A percentile compares a stretch with the other conserved stretches of the same genome.
Evolutionary conservation across 2,797 vertebrate species (phyloP).

Genomic region (Lerista edwardsae): DNA sequence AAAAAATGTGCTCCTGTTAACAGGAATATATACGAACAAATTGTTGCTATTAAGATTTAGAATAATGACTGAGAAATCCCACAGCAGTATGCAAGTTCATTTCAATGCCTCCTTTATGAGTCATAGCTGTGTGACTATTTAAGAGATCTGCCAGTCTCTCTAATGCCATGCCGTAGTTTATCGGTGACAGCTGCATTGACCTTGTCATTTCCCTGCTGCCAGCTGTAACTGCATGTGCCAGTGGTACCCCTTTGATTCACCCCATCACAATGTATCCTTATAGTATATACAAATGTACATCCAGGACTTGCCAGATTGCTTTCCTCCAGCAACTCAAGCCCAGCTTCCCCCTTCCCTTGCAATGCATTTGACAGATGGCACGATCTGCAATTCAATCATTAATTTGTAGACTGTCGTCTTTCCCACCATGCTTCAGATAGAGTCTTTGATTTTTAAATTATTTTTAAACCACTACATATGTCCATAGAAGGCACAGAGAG

Average conservation of each 20-base stretch:
- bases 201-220: neutral
- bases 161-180: neutral
- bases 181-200: neutral
- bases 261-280: neutral
- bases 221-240: neutral
- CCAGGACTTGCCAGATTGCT: neutral
- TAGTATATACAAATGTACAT: neutral
- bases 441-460: neutral
- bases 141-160: neutral
- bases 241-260: neutral
- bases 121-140: neutral
- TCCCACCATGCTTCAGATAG: neutral
- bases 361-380: neutral
- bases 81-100: neutral
- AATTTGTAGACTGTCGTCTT: neutral
- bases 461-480: neutral
- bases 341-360: neutral
- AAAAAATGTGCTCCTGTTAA: neutral
- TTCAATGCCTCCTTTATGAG: neutral
- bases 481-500: no score
- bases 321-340: neutral
- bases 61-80: neutral
- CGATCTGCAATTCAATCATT: neutral
- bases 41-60: neutral
- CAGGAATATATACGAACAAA: neutral